Base-by-base conservation (phyloP, 2,888 invertebrate species). In the Tenthredo distinguenda region DNA sequence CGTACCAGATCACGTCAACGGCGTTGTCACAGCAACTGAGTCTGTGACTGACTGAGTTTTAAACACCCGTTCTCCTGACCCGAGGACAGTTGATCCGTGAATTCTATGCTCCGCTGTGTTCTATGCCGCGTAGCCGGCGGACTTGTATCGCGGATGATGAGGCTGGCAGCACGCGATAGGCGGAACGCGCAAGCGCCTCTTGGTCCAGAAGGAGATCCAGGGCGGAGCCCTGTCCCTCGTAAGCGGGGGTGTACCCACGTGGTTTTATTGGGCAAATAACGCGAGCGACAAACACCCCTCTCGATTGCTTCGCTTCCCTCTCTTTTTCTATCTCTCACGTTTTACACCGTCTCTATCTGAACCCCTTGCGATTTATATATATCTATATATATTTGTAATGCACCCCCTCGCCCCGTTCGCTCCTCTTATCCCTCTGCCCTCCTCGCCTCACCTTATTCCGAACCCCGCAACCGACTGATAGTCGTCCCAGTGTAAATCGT, bases 241-340 rank as follows among this genome's bases (percentile, higher is more conserved):
- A 86, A 86, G 88, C 86, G 88, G 89, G 89, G 88, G 86, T 89
- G 89, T 65, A 87, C 90, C 92, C 92, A 92, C 92, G 92, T 92
- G 92, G 91, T 92, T 92, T 92, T 92, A 92, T 92, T 92, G 92
- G 92, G 90, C 92, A 92, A 92, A 92, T 92, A 92, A 92, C 91
- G 90, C 90, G 90, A 90, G 91, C 91, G 91, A 92, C 91, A 92
- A 92, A 92, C 91, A 92, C 90, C 91, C 90, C 90, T 90, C 83
- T 82, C 81, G 37, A 77, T 71, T 81, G 31, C 68, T 71, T 40
- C 47, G 65, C 31, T 43, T 47, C 34, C 47, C n/a, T 68, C 83
- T 83, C 83, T 68, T 40, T 83, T 62, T 26, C 55, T 34, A 68
- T 68, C 34, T 50, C 26, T 31, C 65, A 3, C 21, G n/a, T 37